Percentiles rank a stretch among this genome's conserved stretches.
Evolutionary conservation across 2,888 invertebrate species (phyloP).

Genomic region (Oasisia sp.): DNA sequence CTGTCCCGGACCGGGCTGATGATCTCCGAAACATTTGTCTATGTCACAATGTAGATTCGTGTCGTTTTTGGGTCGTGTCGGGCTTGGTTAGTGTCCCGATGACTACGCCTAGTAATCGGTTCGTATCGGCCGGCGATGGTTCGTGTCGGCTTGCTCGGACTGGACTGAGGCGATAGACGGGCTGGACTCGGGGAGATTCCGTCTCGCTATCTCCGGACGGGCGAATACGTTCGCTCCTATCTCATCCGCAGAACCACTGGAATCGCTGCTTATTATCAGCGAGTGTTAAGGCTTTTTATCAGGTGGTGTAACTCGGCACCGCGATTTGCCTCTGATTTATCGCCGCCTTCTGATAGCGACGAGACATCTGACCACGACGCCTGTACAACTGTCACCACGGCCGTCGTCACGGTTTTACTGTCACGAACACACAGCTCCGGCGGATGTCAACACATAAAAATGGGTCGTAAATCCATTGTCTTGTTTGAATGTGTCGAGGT

Average conservation of each 20-base stretch:
- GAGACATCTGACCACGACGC: not conserved
- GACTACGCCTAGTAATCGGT: too few species aligned
- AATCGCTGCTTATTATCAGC: not conserved
- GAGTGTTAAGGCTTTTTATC: not conserved
- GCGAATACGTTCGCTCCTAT: constrained; percentile 3
- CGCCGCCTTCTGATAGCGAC: not conserved
- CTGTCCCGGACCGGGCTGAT: not conserved
- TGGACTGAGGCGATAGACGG: not conserved
- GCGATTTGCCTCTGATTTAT: not conserved
- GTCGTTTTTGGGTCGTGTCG: too few species aligned
- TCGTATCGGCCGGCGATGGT: not conserved
- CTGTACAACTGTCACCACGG: not conserved
- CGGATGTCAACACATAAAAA: constrained; percentile 12
- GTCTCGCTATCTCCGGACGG: not conserved
- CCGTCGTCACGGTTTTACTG: not conserved
- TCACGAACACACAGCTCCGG: not conserved
- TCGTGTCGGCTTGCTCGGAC: not conserved
- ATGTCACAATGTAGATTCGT: too few species aligned
- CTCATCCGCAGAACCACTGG: not conserved
- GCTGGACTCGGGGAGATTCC: not conserved
- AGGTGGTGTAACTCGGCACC: constrained; percentile 5
- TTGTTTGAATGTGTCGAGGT: not conserved
- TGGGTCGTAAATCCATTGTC: not conserved
- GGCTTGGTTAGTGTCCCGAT: too few species aligned
- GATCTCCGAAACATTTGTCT: not conserved